A percentile compares a stretch with the other conserved stretches of the same genome.
Evolutionary conservation across 2,888 invertebrate genomes (phyloP).

Genomic region (Lysandra bellargus): DNA sequence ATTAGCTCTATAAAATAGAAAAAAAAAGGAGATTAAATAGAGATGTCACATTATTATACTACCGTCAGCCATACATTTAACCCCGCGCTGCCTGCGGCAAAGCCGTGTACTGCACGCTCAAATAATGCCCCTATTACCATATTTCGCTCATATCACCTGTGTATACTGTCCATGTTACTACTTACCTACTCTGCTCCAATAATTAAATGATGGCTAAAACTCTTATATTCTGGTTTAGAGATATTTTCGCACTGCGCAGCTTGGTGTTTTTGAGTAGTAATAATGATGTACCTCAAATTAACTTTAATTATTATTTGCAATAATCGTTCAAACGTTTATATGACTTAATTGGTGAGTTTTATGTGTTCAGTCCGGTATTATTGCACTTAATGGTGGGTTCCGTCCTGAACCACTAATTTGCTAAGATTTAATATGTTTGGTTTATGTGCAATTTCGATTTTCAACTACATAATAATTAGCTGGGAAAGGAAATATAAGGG

Average conservation of each 20-base stretch:
- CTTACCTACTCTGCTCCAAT: too few species aligned
- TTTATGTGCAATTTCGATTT: neutral
- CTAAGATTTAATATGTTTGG: neutral
- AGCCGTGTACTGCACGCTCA: conserved; percentile 1
- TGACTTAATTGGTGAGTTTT: neutral
- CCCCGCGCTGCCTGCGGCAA: neutral
- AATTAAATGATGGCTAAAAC: too few species aligned
- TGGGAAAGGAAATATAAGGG: neutral
- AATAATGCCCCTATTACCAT: conserved; percentile 40
- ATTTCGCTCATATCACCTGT: conserved; percentile 38
- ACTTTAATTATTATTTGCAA: neutral
- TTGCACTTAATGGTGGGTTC: neutral
- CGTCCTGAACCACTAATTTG: neutral
- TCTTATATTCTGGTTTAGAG: neutral
- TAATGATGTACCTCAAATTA: neutral
- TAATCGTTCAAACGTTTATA: conserved; percentile 13
- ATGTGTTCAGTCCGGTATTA: neutral
- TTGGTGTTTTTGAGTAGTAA: neutral
- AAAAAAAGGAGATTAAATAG: too few species aligned
- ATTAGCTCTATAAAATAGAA: too few species aligned
- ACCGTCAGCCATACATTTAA: neutral
- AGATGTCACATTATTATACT: too few species aligned
- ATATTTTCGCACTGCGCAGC: neutral
- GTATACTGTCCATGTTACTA: too few species aligned
- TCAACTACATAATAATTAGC: neutral